phyloP scores from a whole-genome alignment of 2,888 invertebrate genomes.

The Xestia c-nigrum region DNA sequence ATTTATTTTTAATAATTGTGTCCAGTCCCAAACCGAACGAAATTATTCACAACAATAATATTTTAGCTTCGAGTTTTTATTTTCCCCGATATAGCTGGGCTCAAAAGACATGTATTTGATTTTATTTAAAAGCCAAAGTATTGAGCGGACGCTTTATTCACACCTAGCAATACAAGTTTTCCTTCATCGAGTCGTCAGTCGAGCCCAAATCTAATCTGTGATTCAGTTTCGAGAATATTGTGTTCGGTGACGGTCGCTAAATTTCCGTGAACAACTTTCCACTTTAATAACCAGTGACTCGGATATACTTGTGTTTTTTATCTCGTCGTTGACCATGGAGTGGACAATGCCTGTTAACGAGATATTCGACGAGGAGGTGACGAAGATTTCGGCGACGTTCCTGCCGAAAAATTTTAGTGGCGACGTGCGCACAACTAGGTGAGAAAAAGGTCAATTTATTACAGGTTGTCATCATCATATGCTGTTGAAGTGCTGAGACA shows the following conservation, averaged over 20 bases:
- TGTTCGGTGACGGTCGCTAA: neutral
- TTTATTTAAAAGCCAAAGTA: constrained; percentile 15
- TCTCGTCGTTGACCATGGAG: constrained; percentile 66
- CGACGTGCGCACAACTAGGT: constrained; percentile 76
- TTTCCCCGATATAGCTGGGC: neutral
- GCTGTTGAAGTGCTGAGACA: neutral
- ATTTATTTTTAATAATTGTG: no score
- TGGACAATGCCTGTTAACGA: constrained; percentile 75
- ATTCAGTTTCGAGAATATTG: neutral
- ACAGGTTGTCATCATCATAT: neutral
- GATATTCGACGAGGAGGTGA: constrained; percentile 74
- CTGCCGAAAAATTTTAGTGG: constrained; percentile 78
- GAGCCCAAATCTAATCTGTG: neutral
- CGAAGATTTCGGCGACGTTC: constrained; percentile 74
- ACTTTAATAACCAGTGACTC: constrained; percentile 2
- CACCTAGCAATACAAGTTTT: constrained; percentile 24
- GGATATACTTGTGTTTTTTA: neutral
- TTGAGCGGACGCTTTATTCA: constrained; percentile 17
- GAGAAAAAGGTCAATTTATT: constrained; percentile 14
- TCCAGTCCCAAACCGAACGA: neutral
- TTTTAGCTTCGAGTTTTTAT: neutral
- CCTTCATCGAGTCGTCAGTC: constrained; percentile 5
- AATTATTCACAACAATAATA: neutral
- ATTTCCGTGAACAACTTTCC: constrained; percentile 19
- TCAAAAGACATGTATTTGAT: constrained; percentile 19